Evolutionary conservation across 2,888 invertebrate genomes (phyloP).

Genomic region (Nyleta sp.): DNA sequence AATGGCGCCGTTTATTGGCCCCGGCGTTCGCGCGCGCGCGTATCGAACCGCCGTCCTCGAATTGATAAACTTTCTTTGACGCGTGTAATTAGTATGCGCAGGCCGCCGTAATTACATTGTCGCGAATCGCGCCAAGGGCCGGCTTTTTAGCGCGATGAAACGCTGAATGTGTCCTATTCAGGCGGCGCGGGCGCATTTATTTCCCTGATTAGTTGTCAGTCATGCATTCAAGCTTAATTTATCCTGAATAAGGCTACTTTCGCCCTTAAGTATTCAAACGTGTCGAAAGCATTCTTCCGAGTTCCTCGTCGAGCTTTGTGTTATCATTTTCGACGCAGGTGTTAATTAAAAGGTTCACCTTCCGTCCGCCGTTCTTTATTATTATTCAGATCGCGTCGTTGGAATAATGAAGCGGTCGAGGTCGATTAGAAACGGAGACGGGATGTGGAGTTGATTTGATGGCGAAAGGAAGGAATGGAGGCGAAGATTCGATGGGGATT

Average conservation of each 20-base stretch:
- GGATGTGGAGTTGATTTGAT: background rate
- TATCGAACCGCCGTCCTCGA: constrained; percentile 23
- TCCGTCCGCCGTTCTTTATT: background rate
- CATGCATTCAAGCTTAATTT: constrained; percentile 60
- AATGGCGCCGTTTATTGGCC: constrained; percentile 14
- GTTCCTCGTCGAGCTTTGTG: constrained; percentile 43
- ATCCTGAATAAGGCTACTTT: constrained; percentile 61
- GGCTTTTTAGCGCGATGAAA: constrained; percentile 30
- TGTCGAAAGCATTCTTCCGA: constrained; percentile 54
- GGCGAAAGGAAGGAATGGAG: too few relatives aligned
- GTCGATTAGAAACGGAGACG: background rate
- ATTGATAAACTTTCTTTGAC: constrained; percentile 46
- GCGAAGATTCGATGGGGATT: too few relatives aligned
- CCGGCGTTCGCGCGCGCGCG: background rate
- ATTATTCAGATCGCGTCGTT: background rate
- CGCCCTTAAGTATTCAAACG: constrained; percentile 56
- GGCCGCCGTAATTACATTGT: constrained; percentile 38
- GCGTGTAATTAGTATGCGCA: constrained; percentile 34
- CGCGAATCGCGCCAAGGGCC: constrained; percentile 18
- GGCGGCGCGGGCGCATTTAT: constrained; percentile 28
- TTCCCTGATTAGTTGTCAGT: constrained; percentile 60
- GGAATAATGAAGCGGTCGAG: constrained; percentile 8
- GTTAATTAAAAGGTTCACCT: constrained; percentile 39
- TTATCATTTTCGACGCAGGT: constrained; percentile 41
- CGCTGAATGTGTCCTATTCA: constrained; percentile 39